Conservation (phyloP, 2,888 invertebrate species). For the Trissolcus japonicus region DNA sequence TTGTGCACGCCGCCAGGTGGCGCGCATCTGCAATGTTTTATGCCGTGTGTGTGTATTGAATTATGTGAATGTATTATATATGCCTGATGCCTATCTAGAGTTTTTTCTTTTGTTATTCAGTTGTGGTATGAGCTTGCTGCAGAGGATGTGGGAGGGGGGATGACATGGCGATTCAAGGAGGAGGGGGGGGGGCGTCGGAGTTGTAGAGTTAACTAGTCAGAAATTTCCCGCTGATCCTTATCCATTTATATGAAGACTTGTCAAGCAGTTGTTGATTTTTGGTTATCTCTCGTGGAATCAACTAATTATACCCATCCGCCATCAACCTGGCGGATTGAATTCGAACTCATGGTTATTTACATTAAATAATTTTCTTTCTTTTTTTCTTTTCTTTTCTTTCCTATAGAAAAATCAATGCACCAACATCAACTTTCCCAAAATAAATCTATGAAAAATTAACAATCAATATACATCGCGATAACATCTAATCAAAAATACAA, state of each 20-base stretch:
- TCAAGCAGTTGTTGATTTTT: conserved; percentile 1
- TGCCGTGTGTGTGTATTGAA: conserved; percentile 50
- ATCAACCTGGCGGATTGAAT: no score
- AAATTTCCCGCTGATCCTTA: conserved; percentile 21
- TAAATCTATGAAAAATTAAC: no score
- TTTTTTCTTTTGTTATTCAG: conserved; percentile 34
- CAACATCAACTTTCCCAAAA: no score
- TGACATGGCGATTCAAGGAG: conserved; percentile 56
- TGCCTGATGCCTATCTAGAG: conserved; percentile 53
- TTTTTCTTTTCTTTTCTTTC: no score
- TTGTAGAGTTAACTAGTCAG: conserved; percentile 6
- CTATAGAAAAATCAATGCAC: no score
- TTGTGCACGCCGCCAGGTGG: conserved; percentile 31
- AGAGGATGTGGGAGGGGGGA: conserved; percentile 39
- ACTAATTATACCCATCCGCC: no score
- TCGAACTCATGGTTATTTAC: no score
- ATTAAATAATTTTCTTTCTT: no score
- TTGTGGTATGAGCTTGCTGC: conserved; percentile 53
- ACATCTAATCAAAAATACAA: no score
- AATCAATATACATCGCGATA: no score
- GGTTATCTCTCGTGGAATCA: not conserved
- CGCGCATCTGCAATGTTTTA: conserved; percentile 43
- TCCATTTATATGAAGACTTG: conserved; percentile 11
- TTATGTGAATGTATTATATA: conserved; percentile 29
- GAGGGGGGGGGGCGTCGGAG: conserved; percentile 36